Conservation (phyloP, 2,113 vertebrate species). For the Malurus alboscapulatus region DNA sequence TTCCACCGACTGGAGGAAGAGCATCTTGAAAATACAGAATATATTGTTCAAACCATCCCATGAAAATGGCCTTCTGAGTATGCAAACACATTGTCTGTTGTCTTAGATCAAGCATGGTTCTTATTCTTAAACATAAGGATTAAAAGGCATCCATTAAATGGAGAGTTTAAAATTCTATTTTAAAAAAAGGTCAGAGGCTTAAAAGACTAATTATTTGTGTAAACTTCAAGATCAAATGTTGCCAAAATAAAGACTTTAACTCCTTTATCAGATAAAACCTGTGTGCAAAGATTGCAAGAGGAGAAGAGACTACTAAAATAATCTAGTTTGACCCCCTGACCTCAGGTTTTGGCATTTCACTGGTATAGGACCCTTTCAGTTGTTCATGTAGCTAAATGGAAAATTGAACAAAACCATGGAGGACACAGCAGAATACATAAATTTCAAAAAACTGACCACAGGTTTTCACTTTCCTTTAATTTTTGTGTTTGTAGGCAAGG, state of each 20-base stretch:
- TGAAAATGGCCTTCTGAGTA: background rate
- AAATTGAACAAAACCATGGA: background rate
- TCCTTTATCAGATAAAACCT: conserved; percentile 10
- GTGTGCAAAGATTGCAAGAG: background rate
- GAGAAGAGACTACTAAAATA: background rate
- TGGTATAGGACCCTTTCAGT: background rate
- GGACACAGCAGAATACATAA: background rate
- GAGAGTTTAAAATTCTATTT: background rate
- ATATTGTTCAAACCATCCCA: background rate
- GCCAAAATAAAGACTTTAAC: conserved; percentile 13
- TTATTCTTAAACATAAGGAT: background rate
- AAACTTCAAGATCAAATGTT: conserved; percentile 8
- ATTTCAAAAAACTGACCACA: background rate
- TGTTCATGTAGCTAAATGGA: background rate
- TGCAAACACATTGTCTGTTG: background rate
- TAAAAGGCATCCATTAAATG: conserved; percentile 2
- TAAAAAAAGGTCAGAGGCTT: background rate
- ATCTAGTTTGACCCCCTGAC: conserved; percentile 20
- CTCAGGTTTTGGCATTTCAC: background rate
- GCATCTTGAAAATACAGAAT: background rate
- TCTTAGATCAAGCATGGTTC: background rate
- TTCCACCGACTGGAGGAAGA: background rate
- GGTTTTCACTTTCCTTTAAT: conserved; percentile 28
- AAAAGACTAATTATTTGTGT: conserved; percentile 1
- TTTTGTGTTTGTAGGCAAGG: background rate